Evolutionary conservation across 92 coral and sea anemone genomes (phyloP), one percentile per base, ranked within the genome.

Genomic region (Siderastrea radians): DNA sequence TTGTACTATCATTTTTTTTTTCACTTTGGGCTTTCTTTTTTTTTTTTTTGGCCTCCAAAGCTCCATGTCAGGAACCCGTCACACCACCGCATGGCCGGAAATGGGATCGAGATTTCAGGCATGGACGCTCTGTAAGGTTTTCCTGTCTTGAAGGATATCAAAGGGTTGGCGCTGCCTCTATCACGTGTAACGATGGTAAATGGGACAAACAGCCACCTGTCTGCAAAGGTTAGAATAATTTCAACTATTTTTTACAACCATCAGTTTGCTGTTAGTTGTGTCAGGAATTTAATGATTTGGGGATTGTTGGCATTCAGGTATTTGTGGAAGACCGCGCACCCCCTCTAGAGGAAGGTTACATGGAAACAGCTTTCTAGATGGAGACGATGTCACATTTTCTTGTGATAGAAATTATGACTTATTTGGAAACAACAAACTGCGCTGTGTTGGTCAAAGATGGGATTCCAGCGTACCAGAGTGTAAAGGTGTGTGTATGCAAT

Each of bases 51-150:
- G 38, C 38, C 38, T 26, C 38, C 38, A 79, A 26, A 26, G 38
- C 38, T 26, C 38, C 38, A 26, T 26, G 38, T 26, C 38, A 26
- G 38, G 38, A 26, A 13, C 93, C 92, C 62, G 84, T 47, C 49
- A 67, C 61, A 5, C 95, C 95, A 8, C 45, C 6, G 3, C 78
- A 86, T 72, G 95, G 95, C 15, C 14, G 7, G 5, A 73, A 78
- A 48, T n/a, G 15, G 12, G 90, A 75, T 52, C 54, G 26, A 11
- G 89, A 75, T 63, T 92, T 92, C 59, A 81, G 63, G 3, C 93
- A 92, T 57, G 92, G 85, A 5, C 65, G 74, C 26, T 38, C 76
- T 46, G 85, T 92, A 7, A 49, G 72, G 75, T 92, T 92, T 75
- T 47, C 60, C 3, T 92, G 93, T 74, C 4, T 5, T 1, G 3